Base-by-base conservation (phyloP, 1,140 invertebrate species). In the Bombus soroeensis region DNA sequence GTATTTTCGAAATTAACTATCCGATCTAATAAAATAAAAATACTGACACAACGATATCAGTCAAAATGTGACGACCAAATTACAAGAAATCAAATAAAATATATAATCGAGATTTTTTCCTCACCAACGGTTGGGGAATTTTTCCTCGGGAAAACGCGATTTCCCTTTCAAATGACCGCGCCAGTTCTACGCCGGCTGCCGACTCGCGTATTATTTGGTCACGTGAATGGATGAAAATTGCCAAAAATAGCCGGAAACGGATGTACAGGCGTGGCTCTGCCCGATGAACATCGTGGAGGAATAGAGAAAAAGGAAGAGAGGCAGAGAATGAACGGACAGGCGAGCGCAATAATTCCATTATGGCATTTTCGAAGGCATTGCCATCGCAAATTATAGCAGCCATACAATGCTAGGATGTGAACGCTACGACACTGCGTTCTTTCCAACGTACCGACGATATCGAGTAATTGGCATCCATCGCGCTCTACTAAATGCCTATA, bases 171-270 rank as follows among this genome's bases (percentile, higher is more conserved):
- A 90, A 90, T 88, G 76, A 75, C 32, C 66, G 81, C 59, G 77
- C 47, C 41, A 70, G 64, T 47, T 41, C 66, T 37, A 62, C 59
- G 47, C 13, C 10, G 70, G 41, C 34, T 43, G 37, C 32, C 76
- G 80, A 22, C 32, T 53, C 47, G 41, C 72, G 82, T 87, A 90
- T 90, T 89, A 89, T 91, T 90, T 84, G 81, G 71, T 64, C 53
- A 82, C 83, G 75, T 92, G 89, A 91, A 92, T 91, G 83, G 88
- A 85, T 83, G 88, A 89, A 92, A 92, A 92, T 92, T 92, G 91
- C 87, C 89, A 92, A 92, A 92, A 92, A 92, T 92, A 90, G 87
- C 85, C 90, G 92, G 89, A 92, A 92, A 86, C 81, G 83, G 85
- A 90, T 43, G 88, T 78, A 81, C 89, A 85, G 85, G 85, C 81